Conservation (phyloP, 1,140 invertebrate species). For the Mycetomoellerius zeteki region DNA sequence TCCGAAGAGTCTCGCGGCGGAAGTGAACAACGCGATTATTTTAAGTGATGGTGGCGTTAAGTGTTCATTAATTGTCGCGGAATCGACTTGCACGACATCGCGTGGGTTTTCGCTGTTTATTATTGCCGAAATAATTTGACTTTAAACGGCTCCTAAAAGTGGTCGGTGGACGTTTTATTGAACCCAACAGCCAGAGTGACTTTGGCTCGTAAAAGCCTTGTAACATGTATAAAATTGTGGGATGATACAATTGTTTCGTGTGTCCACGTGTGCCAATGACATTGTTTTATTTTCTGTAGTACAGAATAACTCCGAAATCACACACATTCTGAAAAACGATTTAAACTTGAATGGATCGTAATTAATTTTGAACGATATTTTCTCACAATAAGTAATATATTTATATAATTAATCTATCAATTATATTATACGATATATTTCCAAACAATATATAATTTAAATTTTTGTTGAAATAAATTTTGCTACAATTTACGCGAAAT, state of each 20-base stretch:
- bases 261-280: neutral
- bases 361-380: neutral
- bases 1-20: neutral
- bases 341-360: neutral
- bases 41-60: constrained; percentile 38
- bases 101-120: constrained; percentile 43
- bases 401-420: neutral
- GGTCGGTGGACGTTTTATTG: constrained; percentile 68
- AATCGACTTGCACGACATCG: neutral
- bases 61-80: constrained; percentile 40
- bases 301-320: neutral
- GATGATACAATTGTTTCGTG: constrained; percentile 70
- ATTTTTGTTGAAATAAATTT: neutral
- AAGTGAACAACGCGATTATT: constrained; percentile 20
- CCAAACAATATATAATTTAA: neutral
- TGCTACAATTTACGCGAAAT: neutral
- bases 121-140: constrained; percentile 59
- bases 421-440: neutral
- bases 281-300: constrained; percentile 29
- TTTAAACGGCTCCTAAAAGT: constrained; percentile 52
- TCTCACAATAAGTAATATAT: neutral
- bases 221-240: constrained; percentile 78
- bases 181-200: constrained; percentile 68
- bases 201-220: constrained; percentile 78
- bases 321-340: neutral